Evolutionary conservation across 2,797 vertebrate genomes (phyloP), one percentile per base, ranked within the genome.

Genomic region (Otolemur crassicaudatus): DNA sequence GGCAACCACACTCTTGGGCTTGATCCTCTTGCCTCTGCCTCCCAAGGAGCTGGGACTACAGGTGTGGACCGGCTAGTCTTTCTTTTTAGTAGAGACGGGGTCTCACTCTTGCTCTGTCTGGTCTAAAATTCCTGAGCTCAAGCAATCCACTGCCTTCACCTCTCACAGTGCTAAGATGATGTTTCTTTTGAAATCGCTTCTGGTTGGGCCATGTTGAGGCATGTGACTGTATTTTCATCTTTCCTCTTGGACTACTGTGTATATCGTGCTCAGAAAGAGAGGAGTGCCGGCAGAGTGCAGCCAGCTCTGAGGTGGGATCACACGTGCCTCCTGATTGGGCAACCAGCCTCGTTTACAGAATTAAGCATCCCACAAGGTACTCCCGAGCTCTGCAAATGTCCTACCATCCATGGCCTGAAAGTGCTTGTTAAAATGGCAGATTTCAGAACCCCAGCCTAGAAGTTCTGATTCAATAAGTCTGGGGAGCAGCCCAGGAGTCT

Each of bases 381-480:
- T n/a, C 69, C 70, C 75, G 61, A 0, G 7, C 37, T n/a, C 70
- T 5, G 10, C 37, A 2, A 0, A 10, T 43, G 7, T 11, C 43
- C 7, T 56, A 9, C 7, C 20, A 46, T 37, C 10, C 6, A 19
- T 0, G 27, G 31, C n/a, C 87, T 31, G 4, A 8, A 2, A 63
- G 43, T 61, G 25, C 82, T 20, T 40, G 14, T 58, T 29, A 25
- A 81, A 53, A 25, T 1, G 8, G 43, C 23, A 34, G 37, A 4
- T 81, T 67, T 69, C 84, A 0, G 7, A 29, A n/a, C 29, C 46
- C 29, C 31, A 19, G 11, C 9, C 53, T 83, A 7, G 34, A 73
- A 46, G 53, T 23, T 27, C 61, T 13, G 1, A 22, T n/a, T 77
- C 23, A 22, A 6, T n/a, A 63, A 63, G 31, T 25, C 19, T 69